Evolutionary conservation across 2,888 invertebrate species (phyloP).

Genomic region (Acleris cristana): DNA sequence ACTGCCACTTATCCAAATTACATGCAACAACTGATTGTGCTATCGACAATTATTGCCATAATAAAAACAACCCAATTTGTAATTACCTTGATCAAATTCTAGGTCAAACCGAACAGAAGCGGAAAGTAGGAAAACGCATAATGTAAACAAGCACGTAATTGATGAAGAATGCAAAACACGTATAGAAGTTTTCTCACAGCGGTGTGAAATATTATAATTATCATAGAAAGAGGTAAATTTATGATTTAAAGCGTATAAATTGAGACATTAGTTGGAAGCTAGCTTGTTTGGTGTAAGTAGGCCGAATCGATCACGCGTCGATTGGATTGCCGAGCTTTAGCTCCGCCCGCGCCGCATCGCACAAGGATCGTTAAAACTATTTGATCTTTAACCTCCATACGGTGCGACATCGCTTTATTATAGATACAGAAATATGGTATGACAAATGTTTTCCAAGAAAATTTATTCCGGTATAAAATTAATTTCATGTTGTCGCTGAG

Average conservation of each 20-base stretch:
- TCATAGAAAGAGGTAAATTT: neutral
- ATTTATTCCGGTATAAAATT: slow-evolving; percentile 5
- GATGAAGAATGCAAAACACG: slow-evolving; percentile 5
- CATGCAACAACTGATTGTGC: no score
- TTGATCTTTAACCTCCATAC: slow-evolving; percentile 59
- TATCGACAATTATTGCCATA: neutral
- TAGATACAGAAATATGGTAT: slow-evolving; percentile 5
- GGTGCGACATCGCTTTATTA: slow-evolving; percentile 23
- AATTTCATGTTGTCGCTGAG: neutral
- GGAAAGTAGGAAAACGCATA: slow-evolving; percentile 4
- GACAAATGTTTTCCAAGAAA: neutral
- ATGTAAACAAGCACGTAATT: slow-evolving; percentile 10
- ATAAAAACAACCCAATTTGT: slow-evolving; percentile 1
- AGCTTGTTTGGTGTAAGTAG: slow-evolving; percentile 53
- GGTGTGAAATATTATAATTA: slow-evolving; percentile 1
- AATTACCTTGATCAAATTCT: neutral
- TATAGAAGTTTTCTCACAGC: neutral
- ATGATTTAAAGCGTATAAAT: slow-evolving; percentile 26
- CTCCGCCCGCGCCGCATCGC: slow-evolving; percentile 40
- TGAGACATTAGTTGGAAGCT: slow-evolving; percentile 33
- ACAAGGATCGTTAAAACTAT: slow-evolving; percentile 48
- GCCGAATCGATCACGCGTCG: slow-evolving; percentile 62
- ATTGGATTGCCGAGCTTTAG: slow-evolving; percentile 47
- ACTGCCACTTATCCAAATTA: neutral
- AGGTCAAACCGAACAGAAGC: slow-evolving; percentile 5